Evolutionary conservation across 2,888 invertebrate genomes (phyloP).

Genomic region (Pseudolycoriella hygida): DNA sequence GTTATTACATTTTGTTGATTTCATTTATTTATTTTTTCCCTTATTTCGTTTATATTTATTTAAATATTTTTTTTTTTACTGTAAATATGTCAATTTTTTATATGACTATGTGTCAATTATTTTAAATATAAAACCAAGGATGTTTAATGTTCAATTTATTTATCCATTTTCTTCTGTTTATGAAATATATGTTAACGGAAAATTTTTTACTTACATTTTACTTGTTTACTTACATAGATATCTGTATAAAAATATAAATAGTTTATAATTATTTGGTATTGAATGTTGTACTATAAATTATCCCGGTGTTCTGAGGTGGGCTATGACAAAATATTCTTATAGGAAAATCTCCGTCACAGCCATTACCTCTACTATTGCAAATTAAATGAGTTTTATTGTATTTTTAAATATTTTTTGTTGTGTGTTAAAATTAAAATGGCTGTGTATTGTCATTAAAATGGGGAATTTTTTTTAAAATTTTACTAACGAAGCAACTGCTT

Average conservation of each 20-base stretch:
- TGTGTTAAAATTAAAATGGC: background rate
- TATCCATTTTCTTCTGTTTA: slow-evolving; percentile 9
- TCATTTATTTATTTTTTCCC: slow-evolving; percentile 3
- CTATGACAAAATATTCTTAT: too few species aligned
- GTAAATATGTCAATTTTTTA: background rate
- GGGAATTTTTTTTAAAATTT: background rate
- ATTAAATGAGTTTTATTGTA: slow-evolving; percentile 24
- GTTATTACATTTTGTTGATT: slow-evolving; percentile 13
- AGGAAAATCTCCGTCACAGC: too few species aligned
- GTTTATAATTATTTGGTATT: slow-evolving; percentile 17
- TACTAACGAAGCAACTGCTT: too few species aligned
- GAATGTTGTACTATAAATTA: slow-evolving; percentile 32
- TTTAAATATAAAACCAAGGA: slow-evolving; percentile 3
- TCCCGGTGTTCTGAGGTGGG: slow-evolving; percentile 24
- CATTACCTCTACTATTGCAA: slow-evolving; percentile 27
- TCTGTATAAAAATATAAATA: slow-evolving; percentile 12
- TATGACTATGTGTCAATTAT: background rate
- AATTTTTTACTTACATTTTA: slow-evolving; percentile 9
- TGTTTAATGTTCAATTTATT: slow-evolving; percentile 6
- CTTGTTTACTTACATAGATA: slow-evolving; percentile 14
- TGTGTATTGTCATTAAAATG: slow-evolving; percentile 6
- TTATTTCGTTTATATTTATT: background rate
- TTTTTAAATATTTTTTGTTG: slow-evolving; percentile 10
- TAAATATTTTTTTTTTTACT: slow-evolving; percentile 1
- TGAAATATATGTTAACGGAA: slow-evolving; percentile 4